Base-by-base conservation (phyloP, 2,797 vertebrate genomes). In the Lagocephalus sceleratus region DNA sequence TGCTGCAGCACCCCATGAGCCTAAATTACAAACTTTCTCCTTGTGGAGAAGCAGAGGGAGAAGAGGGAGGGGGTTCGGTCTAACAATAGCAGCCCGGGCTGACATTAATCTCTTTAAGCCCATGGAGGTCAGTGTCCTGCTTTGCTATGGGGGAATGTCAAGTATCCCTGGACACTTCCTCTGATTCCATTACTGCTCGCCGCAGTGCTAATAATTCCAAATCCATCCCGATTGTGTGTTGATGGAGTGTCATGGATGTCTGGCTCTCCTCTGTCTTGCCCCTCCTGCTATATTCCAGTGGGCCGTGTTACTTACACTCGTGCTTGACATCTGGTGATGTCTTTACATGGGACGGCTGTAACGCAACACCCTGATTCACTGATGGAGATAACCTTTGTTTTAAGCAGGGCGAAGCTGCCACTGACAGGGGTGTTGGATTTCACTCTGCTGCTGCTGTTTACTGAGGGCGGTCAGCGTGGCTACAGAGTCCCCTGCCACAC, bases 231-330 rank as follows among this genome's bases (percentile, higher is more conserved):
- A 76, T 60, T 66, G 50, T 0, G 20, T 62, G 57, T 60, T 54
- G 56, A 54, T 38, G 40, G 59, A 52, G 47, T 5, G 6, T 47
- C 57, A 46, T 6, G 47, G 59, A 45, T 66, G 60, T 43, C 58
- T 51, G 47, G 45, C 38, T 62, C 75, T 60, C 65, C 51, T 73
- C 72, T 76, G 74, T 76, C 70, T 76, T 60, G 57, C 55, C 51
- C 57, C 53, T 60, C 47, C 63, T 22, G 17, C 60, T 59, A 72
- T 79, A 81, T 75, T 85, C 78, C 81, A 50, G 66, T 11, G 73
- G 82, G 79, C 79, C 69, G 58, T 76, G 88, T 88, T 90, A 87
- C 87, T 90, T 88, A 89, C 84, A 87, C 77, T 78, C 70, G 52
- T 20, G 62, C 69, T 77, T 85, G 84, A 85, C 85, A 78, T 85